Conservation (phyloP, 2,113 vertebrate genomes). For the Orthonyx spaldingii region DNA sequence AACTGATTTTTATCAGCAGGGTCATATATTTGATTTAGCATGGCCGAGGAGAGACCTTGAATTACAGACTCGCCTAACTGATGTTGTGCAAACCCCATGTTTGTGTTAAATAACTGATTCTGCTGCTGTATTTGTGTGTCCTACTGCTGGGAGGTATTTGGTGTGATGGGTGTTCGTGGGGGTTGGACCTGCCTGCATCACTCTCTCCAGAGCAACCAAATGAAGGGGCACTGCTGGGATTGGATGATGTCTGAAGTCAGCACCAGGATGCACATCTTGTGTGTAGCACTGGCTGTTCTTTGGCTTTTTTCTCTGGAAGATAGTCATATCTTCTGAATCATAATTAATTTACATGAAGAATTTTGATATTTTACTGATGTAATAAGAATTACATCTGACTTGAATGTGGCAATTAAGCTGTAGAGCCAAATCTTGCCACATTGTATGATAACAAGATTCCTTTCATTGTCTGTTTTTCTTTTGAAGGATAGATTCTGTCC, state of each 20-base stretch:
- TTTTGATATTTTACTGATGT: neutral
- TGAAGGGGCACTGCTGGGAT: neutral
- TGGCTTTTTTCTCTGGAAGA: neutral
- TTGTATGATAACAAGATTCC: neutral
- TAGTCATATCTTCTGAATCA: neutral
- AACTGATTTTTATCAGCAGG: neutral
- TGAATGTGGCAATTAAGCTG: neutral
- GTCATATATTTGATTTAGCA: neutral
- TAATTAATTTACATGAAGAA: neutral
- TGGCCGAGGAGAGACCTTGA: neutral
- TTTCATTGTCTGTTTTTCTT: neutral
- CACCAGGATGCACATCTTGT: neutral
- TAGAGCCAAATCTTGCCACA: neutral
- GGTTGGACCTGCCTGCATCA: neutral
- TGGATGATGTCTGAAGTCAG: neutral
- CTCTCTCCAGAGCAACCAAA: neutral
- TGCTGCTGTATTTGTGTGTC: neutral
- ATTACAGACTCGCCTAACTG: neutral
- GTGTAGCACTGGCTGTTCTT: neutral
- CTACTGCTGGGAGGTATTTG: neutral
- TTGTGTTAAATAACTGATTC: neutral
- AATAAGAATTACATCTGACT: neutral
- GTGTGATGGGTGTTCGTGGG: neutral
- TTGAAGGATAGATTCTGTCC: neutral
- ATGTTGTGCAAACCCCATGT: neutral